Evolutionary conservation across 2,888 invertebrate genomes (phyloP).

Genomic region (Blastobasis adustella): DNA sequence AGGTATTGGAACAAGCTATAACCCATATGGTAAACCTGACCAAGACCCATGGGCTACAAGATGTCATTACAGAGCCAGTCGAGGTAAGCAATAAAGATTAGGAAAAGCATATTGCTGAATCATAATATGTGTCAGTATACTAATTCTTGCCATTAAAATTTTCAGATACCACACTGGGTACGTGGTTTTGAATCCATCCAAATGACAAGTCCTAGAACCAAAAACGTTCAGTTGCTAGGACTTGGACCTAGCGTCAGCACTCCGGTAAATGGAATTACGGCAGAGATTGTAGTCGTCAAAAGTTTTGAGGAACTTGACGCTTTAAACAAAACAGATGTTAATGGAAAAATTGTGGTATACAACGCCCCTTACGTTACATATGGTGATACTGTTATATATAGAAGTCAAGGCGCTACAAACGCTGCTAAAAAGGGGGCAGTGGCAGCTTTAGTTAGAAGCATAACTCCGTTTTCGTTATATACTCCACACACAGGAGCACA

Average conservation of each 20-base stretch:
- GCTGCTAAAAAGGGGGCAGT: slow-evolving; percentile 84
- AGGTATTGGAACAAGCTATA: slow-evolving; percentile 77
- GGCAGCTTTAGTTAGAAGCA: slow-evolving; percentile 81
- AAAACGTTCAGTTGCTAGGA: slow-evolving; percentile 78
- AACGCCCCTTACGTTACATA: slow-evolving; percentile 79
- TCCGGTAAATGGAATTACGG: slow-evolving; percentile 78
- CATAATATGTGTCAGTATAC: background rate
- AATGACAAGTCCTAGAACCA: slow-evolving; percentile 75
- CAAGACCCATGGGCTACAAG: slow-evolving; percentile 34
- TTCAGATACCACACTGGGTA: slow-evolving; percentile 53
- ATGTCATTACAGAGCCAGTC: slow-evolving; percentile 81
- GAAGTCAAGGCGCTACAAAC: slow-evolving; percentile 76
- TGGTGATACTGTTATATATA: slow-evolving; percentile 78
- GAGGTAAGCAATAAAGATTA: slow-evolving; percentile 24
- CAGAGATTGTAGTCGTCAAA: slow-evolving; percentile 80
- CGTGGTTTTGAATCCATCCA: slow-evolving; percentile 79
- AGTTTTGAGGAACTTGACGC: slow-evolving; percentile 79
- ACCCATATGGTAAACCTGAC: slow-evolving; percentile 74
- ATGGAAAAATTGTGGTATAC: slow-evolving; percentile 85
- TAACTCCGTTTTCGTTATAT: slow-evolving; percentile 84
- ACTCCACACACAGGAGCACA: slow-evolving; percentile 85
- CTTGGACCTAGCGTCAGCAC: slow-evolving; percentile 82
- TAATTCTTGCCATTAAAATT: slow-evolving; percentile 5
- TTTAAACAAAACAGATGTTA: slow-evolving; percentile 58
- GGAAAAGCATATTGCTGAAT: background rate